phyloP scores from a whole-genome alignment of 2,797 vertebrate species.

The Dipus sagitta region DNA sequence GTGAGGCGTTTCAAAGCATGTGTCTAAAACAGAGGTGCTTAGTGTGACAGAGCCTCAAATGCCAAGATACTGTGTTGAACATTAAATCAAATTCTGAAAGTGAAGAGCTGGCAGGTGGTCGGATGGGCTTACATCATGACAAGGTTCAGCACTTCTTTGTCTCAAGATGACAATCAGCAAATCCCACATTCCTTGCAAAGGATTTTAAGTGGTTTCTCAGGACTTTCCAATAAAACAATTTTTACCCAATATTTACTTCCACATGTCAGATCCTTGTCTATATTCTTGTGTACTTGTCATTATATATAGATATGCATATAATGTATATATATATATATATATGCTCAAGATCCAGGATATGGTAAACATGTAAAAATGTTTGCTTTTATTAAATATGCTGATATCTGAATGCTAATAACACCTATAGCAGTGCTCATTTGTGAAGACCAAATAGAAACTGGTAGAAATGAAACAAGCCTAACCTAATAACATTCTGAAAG shows the following conservation, averaged over 20 bases:
- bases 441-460: not conserved
- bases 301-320: not conserved
- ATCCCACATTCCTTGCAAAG: not conserved
- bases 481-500: not conserved
- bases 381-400: not conserved
- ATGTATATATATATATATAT: not conserved
- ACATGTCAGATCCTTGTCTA: not conserved
- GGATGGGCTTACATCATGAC: slow-evolving; percentile 3
- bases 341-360: slow-evolving; percentile 4
- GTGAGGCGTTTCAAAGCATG: slow-evolving; percentile 60
- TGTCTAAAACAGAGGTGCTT: slow-evolving; percentile 61
- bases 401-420: not conserved
- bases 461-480: not conserved
- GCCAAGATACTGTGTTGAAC: slow-evolving; percentile 67
- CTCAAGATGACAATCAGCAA: slow-evolving; percentile 53
- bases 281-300: not conserved
- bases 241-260: not conserved
- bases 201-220: not conserved
- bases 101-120: slow-evolving; percentile 39
- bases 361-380: not conserved
- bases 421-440: not conserved
- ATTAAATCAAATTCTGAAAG: slow-evolving; percentile 58
- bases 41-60: slow-evolving; percentile 67
- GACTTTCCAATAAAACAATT: not conserved
- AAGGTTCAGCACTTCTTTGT: slow-evolving; percentile 40